Conservation (phyloP, 2,888 invertebrate genomes). For the Antheraea assamensis region DNA sequence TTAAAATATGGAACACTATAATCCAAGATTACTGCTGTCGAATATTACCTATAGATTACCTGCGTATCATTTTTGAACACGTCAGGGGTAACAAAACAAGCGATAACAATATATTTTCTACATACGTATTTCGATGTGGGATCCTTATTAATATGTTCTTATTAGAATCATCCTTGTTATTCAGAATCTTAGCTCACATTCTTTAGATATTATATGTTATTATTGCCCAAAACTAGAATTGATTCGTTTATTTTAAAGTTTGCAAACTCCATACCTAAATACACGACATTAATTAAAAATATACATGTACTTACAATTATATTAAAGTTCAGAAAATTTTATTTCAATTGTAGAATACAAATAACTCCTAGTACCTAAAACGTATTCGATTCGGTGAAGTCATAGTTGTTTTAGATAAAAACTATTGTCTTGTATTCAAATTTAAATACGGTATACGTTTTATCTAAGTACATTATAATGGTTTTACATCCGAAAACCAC, state of each 20-base stretch:
- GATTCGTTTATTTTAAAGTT: not conserved
- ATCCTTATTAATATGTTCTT: not conserved
- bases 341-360: not conserved
- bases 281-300: not conserved
- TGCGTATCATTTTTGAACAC: not conserved
- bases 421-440: not conserved
- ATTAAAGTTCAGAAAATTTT: not conserved
- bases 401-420: not conserved
- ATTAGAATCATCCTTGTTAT: not conserved
- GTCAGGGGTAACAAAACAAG: not conserved
- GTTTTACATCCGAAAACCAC: not conserved
- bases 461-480: not conserved
- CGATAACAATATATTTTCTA: not conserved
- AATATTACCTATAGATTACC: not conserved
- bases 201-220: not conserved
- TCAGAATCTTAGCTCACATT: not conserved
- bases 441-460: not conserved
- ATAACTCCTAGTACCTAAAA: not conserved
- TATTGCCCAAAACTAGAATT: not conserved
- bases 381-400: not conserved
- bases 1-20: not conserved
- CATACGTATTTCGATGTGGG: not conserved
- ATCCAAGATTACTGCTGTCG: not conserved
- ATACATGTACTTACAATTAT: not conserved
- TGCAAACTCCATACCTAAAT: not conserved